phyloP scores from a whole-genome alignment of 2,113 vertebrate genomes.

The Argyrosomus japonicus region DNA sequence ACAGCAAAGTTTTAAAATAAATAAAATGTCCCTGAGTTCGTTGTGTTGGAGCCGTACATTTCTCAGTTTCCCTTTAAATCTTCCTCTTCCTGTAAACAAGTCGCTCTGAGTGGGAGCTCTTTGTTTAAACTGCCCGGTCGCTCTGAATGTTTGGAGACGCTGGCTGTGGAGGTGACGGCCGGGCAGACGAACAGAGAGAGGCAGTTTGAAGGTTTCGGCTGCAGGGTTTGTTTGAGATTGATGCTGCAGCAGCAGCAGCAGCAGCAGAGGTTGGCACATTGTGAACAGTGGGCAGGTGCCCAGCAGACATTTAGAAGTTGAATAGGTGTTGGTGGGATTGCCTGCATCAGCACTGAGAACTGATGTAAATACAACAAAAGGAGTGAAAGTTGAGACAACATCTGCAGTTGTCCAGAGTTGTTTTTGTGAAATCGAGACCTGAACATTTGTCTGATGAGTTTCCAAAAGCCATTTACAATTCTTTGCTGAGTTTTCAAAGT shows the following conservation, averaged over 20 bases:
- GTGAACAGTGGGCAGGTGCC: constrained; percentile 28
- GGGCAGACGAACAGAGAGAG: constrained; percentile 11
- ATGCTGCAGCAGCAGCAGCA: constrained; percentile 35
- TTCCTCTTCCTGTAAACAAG: constrained; percentile 71
- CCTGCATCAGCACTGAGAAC: constrained; percentile 1
- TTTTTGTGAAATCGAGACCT: neutral
- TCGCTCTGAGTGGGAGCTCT: constrained; percentile 35
- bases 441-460: neutral
- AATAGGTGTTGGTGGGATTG: constrained; percentile 30
- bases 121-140: constrained; percentile 58
- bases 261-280: constrained; percentile 25
- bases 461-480: neutral
- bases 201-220: constrained; percentile 1
- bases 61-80: constrained; percentile 57
- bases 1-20: constrained; percentile 26
- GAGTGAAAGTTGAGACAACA: neutral
- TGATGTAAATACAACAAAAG: neutral
- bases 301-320: constrained; percentile 25
- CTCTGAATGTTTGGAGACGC: constrained; percentile 68
- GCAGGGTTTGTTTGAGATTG: constrained; percentile 26
- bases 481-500: neutral
- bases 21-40: neutral
- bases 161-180: constrained; percentile 29
- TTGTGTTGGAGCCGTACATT: neutral
- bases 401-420: constrained; percentile 6